Evolutionary conservation across 2,888 invertebrate species (phyloP).

Genomic region (Agrotis segetum): DNA sequence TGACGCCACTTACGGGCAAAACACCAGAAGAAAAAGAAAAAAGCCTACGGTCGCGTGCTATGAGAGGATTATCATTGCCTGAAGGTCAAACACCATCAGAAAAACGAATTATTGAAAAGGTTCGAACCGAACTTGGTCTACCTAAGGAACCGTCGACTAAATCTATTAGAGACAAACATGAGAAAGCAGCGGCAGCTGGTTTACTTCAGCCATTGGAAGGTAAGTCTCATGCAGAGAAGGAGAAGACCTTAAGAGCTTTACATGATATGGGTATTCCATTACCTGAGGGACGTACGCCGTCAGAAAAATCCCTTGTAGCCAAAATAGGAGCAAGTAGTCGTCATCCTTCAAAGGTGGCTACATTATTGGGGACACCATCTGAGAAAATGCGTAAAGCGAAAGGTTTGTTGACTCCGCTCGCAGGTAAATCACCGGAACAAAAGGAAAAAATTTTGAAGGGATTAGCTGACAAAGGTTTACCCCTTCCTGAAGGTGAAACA

Average conservation of each 20-base stretch:
- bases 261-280: slow-evolving; percentile 61
- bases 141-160: slow-evolving; percentile 55
- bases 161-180: slow-evolving; percentile 37
- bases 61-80: slow-evolving; percentile 40
- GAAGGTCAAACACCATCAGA: slow-evolving; percentile 62
- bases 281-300: slow-evolving; percentile 68
- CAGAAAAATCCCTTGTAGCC: slow-evolving; percentile 51
- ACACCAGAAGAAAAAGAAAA: slow-evolving; percentile 25
- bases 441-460: slow-evolving; percentile 65
- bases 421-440: slow-evolving; percentile 61
- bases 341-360: slow-evolving; percentile 5
- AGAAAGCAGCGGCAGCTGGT: slow-evolving; percentile 59
- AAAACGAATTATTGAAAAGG: slow-evolving; percentile 48
- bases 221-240: slow-evolving; percentile 61
- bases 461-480: slow-evolving; percentile 59
- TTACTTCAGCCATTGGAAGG: slow-evolving; percentile 60
- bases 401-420: slow-evolving; percentile 56
- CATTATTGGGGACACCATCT: background rate
- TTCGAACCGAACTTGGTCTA: slow-evolving; percentile 57
- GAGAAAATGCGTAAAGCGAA: slow-evolving; percentile 11
- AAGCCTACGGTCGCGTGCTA: slow-evolving; percentile 16
- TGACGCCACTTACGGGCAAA: slow-evolving; percentile 51
- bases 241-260: slow-evolving; percentile 58
- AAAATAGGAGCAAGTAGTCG: slow-evolving; percentile 15
- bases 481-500: slow-evolving; percentile 65